Evolutionary conservation across 2,797 vertebrate genomes (phyloP).

Genomic region (Mareca penelope): DNA sequence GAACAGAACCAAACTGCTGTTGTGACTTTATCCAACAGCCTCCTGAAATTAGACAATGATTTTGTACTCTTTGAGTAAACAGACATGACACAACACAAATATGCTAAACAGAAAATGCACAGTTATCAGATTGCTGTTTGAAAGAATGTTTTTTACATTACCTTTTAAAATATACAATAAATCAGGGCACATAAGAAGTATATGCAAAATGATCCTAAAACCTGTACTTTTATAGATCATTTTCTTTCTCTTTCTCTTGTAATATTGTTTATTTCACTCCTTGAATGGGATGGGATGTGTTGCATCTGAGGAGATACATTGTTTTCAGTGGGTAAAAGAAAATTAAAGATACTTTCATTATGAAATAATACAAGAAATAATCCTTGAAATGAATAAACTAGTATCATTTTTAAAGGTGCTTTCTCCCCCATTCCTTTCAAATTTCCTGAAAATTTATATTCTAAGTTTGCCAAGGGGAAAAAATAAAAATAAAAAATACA

Average conservation of each 20-base stretch:
- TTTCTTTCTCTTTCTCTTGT: background rate
- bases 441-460: background rate
- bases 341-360: background rate
- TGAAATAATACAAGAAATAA: background rate
- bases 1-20: background rate
- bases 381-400: background rate
- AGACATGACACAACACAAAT: background rate
- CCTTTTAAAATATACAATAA: background rate
- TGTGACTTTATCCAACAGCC: background rate
- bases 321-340: background rate
- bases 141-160: background rate
- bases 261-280: background rate
- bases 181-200: background rate
- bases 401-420: background rate
- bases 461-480: rapidly evolving
- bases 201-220: background rate
- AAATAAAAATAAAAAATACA: background rate
- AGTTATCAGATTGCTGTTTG: background rate
- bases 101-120: background rate
- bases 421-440: background rate
- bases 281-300: background rate
- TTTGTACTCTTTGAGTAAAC: background rate
- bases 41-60: background rate
- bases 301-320: background rate
- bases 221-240: background rate